Evolutionary conservation across 2,888 invertebrate genomes (phyloP), one percentile per base, ranked within the genome.

Genomic region (Drosophila ustulata): DNA sequence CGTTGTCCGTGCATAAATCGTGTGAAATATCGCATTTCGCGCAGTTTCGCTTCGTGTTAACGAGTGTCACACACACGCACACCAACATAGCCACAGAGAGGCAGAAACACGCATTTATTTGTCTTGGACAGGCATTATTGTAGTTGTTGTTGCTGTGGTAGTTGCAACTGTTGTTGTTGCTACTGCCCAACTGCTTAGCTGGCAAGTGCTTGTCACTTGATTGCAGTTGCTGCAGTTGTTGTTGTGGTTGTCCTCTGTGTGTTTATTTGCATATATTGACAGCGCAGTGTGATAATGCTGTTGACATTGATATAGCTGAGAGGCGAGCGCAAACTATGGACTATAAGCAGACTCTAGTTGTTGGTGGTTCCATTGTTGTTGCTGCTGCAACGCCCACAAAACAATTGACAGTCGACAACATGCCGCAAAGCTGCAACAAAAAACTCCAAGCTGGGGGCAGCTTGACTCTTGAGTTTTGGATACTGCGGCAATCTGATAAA

Each of bases 11-110:
- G 87, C 91, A 91, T 91, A 91, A 92, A 91, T 91, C 91, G 92
- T 91, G 92, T 91, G 92, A 91, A 91, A 91, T 91, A 92, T 91
- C 91, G 88, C 92, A 92, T 91, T 91, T 90, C 91, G 88, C 89
- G 89, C 89, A 88, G 89, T 87, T 86, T 89, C 89, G 86, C 89
- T 89, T 75, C 85, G 90, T 85, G 90, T 86, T 86, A 86, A 86
- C 85, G 90, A 86, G 90, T 90, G 88, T 89, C 74, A 89, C 84
- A 89, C 72, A 80, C 69, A 81, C 84, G 75, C 65, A 82, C 82
- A 76, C 26, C 50, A 9, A 41, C 75, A 85, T 78, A 85, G 74
- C 70, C 71, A 68, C 72, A 52, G 13, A 62, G 43, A 55, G 18
- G 41, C 58, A 71, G 58, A 68, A 80, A 83, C 77, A 76, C 79